These are phyloP conservation scores for Noctua comes DNA, from an alignment of 2,888 invertebrate species.

Conservation along the genomic window DNA sequence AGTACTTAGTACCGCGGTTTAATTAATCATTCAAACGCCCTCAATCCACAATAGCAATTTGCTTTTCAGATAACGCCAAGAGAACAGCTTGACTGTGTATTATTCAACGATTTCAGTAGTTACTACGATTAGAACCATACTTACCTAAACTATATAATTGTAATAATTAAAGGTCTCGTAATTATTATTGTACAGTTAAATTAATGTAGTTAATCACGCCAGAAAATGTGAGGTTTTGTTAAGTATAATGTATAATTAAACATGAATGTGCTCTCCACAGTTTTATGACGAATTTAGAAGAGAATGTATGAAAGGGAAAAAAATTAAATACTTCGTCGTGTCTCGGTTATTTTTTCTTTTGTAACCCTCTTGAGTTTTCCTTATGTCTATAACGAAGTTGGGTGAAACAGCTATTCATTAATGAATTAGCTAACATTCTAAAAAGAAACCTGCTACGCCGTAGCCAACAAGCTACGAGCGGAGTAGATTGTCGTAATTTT, in stretches of 20 bases:
- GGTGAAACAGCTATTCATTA: neutral
- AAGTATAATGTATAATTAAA: slow-evolving; percentile 89
- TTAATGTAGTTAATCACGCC: slow-evolving; percentile 89
- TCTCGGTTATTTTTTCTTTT: slow-evolving; percentile 85
- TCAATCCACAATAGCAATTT: slow-evolving; percentile 58
- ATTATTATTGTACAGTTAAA: slow-evolving; percentile 90
- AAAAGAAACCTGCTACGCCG: slow-evolving; percentile 3
- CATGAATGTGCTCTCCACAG: slow-evolving; percentile 90
- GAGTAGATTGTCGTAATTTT: neutral
- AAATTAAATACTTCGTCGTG: slow-evolving; percentile 91
- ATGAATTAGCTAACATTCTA: neutral
- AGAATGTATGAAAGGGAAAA: slow-evolving; percentile 89
- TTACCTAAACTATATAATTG: slow-evolving; percentile 85
- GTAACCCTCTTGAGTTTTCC: slow-evolving; percentile 65
- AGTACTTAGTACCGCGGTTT: slow-evolving; percentile 74
- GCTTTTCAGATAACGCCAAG: slow-evolving; percentile 75
- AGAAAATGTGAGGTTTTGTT: slow-evolving; percentile 88
- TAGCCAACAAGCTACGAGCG: slow-evolving; percentile 18
- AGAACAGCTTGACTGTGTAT: slow-evolving; percentile 69
- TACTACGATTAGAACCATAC: slow-evolving; percentile 82
- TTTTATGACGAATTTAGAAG: slow-evolving; percentile 90
- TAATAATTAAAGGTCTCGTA: slow-evolving; percentile 89
- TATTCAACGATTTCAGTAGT: slow-evolving; percentile 83
- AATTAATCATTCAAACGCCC: slow-evolving; percentile 49
- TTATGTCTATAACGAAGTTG: slow-evolving; percentile 33